Evolutionary conservation across 2,797 vertebrate genomes (phyloP), one percentile per base, ranked within the genome.

Genomic region (Acanthis flammea): DNA sequence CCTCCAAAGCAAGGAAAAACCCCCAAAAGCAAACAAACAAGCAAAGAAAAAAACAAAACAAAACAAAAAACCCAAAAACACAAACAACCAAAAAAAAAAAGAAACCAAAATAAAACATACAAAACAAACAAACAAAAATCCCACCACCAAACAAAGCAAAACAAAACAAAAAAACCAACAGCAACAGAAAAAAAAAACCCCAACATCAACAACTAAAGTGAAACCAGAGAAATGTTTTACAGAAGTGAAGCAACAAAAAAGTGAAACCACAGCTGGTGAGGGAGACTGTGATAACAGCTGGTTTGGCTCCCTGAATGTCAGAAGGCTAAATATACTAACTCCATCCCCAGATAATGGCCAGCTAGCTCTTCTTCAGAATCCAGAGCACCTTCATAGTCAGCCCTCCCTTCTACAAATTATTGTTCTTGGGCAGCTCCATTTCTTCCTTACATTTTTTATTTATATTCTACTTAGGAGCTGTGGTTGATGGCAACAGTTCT

Each of bases 391-490:
- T 51, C 44, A 35, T 1, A 62, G 19, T 19, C 33, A 73, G 19
- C 9, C 6, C 14, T 90, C 10, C 18, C 9, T 82, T 50, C 89
- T 28, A 53, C 33, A 83, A 72, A 58, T 61, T 55, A n/a, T 3
- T 74, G 10, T 14, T 58, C 39, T 86, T 30, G 11, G 33, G 14
- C 25, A 79, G 35, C 47, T 94, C 42, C 23, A 30, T 27, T 60
- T 72, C 8, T 77, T 80, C 44, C 24, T 62, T 42, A 8, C 18
- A 12, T 54, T 66, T 21, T 77, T 45, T 25, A 25, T 27, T 53
- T 31, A 10, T n/a, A 12, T 47, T 70, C 48, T 75, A 2, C 0
- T 0, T 0, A 30, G 9, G 9, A 44, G 7, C 30, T 88, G 35
- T n/a, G 19, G 70, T 60, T 68, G 63, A 61, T 60, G 11, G 58